Evolutionary conservation across 2,888 invertebrate species (phyloP).

Genomic region (Agrilus biguttatus): DNA sequence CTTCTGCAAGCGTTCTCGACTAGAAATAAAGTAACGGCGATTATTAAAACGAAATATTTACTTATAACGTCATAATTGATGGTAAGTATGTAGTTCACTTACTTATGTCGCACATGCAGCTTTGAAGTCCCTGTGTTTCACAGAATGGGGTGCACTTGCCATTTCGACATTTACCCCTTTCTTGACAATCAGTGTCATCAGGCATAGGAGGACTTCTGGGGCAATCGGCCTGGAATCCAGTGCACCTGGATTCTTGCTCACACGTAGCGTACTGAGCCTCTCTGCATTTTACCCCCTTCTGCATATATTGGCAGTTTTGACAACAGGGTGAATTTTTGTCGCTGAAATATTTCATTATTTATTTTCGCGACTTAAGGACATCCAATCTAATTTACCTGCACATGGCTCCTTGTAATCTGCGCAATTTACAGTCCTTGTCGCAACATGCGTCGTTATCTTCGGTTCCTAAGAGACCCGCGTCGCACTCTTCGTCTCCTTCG

Average conservation of each 20-base stretch:
- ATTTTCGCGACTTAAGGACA: background rate
- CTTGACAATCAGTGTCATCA: conserved; percentile 78
- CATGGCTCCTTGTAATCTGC: conserved; percentile 68
- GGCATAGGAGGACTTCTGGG: conserved; percentile 76
- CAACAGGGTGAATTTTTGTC: conserved; percentile 96
- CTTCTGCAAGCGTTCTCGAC: conserved; percentile 86
- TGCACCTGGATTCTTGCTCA: conserved; percentile 82
- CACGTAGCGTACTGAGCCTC: conserved; percentile 86
- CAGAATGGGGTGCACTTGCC: conserved; percentile 94
- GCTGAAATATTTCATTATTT: conserved; percentile 35
- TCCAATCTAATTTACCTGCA: conserved; percentile 49
- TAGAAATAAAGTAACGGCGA: conserved; percentile 27
- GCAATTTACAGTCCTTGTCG: conserved; percentile 79
- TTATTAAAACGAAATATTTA: conserved; percentile 1
- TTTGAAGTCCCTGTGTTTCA: conserved; percentile 81
- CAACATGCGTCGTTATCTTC: conserved; percentile 91
- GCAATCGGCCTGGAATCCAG: conserved; percentile 67
- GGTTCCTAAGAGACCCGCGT: conserved; percentile 84
- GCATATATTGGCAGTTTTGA: conserved; percentile 78
- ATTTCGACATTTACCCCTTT: conserved; percentile 75
- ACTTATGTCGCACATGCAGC: conserved; percentile 95
- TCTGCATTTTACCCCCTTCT: conserved; percentile 69
- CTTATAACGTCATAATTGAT: background rate
- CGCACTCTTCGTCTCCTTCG: conserved; percentile 93
- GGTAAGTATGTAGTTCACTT: conserved; percentile 19